phyloP scores from a whole-genome alignment of 1,140 invertebrate genomes.

The Epicauta chinensis region DNA sequence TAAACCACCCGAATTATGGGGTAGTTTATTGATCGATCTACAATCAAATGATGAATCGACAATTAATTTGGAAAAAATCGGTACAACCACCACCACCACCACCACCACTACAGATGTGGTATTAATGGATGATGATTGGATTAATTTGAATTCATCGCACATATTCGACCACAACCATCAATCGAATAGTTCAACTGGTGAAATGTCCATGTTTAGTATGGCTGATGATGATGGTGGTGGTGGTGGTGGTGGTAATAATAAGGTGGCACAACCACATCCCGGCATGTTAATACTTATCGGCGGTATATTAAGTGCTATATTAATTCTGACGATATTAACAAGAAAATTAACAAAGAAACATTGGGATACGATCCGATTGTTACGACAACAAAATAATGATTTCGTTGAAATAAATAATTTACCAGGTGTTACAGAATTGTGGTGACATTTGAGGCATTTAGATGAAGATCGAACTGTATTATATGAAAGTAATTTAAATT shows the following conservation, averaged over 20 bases:
- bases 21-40: conserved; percentile 44
- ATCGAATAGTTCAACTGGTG: conserved; percentile 11
- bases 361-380: conserved; percentile 39
- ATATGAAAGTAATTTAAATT: conserved; percentile 45
- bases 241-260: conserved; percentile 36
- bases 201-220: conserved; percentile 34
- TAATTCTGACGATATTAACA: conserved; percentile 32
- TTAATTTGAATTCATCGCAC: conserved; percentile 11
- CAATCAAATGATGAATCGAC: conserved; percentile 25
- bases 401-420: conserved; percentile 58
- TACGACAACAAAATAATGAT: conserved; percentile 50
- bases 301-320: conserved; percentile 24
- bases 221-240: too few relatives aligned
- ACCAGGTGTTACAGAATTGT: conserved; percentile 57
- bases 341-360: conserved; percentile 34
- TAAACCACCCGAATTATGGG: conserved; percentile 38
- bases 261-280: conserved; percentile 44
- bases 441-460: conserved; percentile 57
- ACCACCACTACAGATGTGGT: background rate
- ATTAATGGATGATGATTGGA: background rate
- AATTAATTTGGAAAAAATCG: background rate
- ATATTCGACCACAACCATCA: too few relatives aligned
- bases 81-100: background rate
- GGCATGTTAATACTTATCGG: conserved; percentile 47
- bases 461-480: conserved; percentile 50